phyloP scores from a whole-genome alignment of 2,113 vertebrate species.

The Leptosomus discolor region DNA sequence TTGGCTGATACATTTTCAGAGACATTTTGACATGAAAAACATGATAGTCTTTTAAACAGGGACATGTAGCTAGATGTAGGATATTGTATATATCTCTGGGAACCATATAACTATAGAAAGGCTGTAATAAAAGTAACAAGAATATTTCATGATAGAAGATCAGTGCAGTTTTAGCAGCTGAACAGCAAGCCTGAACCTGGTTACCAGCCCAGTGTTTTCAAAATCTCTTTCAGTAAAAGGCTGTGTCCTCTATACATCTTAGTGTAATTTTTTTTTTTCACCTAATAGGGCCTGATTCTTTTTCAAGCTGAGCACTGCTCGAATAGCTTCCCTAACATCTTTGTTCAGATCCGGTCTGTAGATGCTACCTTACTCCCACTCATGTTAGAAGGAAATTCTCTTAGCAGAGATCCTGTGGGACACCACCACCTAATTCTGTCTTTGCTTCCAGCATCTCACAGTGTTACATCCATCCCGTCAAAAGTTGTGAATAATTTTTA shows the following conservation, averaged over 20 bases:
- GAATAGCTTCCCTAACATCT: constrained; percentile 13
- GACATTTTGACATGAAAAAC: background rate
- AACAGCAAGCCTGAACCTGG: background rate
- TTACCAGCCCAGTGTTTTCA: background rate
- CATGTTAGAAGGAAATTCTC: background rate
- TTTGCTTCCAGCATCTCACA: background rate
- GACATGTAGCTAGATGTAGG: background rate
- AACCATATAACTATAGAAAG: background rate
- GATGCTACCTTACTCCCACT: background rate
- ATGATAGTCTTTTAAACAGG: background rate
- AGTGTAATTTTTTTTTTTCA: background rate
- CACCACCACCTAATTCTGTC: background rate
- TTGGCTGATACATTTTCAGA: background rate
- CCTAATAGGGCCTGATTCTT: background rate
- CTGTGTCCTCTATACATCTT: background rate
- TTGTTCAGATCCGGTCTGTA: constrained; percentile 20
- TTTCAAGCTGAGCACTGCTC: constrained; percentile 30
- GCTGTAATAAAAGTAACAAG: background rate
- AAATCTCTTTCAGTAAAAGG: background rate
- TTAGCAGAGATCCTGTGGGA: background rate
- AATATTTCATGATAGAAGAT: background rate
- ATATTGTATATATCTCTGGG: background rate
- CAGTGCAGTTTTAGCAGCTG: background rate
- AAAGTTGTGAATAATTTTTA: background rate
- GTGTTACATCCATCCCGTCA: background rate